phyloP scores from a whole-genome alignment of 2,797 vertebrate genomes.

The Microchirus variegatus region DNA sequence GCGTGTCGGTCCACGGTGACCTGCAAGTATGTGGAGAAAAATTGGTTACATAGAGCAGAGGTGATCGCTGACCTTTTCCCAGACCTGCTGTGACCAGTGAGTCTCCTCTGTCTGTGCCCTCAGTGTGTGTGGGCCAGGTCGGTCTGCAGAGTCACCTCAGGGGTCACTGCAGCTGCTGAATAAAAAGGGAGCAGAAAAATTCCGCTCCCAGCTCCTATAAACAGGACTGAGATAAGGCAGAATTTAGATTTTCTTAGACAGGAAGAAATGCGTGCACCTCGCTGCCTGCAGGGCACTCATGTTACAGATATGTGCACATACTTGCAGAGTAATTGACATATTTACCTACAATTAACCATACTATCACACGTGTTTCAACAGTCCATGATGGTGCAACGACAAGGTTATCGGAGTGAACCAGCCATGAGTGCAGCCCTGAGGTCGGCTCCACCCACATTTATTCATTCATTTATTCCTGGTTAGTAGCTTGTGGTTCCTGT shows the following conservation, averaged over 20 bases:
- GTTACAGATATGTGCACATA: too few species aligned
- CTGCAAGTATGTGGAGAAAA: not conserved
- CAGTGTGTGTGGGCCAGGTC: constrained; percentile 57
- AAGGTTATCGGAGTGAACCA: too few species aligned
- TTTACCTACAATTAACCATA: constrained; percentile 1
- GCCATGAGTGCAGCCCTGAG: too few species aligned
- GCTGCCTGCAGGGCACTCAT: constrained; percentile 21
- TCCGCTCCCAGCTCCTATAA: constrained; percentile 45
- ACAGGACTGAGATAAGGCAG: constrained; percentile 25
- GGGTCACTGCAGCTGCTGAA: constrained; percentile 55
- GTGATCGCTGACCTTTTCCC: constrained; percentile 30
- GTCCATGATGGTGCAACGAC: not conserved
- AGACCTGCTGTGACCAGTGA: constrained; percentile 39
- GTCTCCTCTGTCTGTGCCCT: constrained; percentile 36
- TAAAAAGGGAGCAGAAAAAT: constrained; percentile 45
- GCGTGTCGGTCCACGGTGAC: constrained; percentile 2
- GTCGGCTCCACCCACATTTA: too few species aligned
- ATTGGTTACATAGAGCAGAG: constrained; percentile 12
- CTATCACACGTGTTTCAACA: not conserved
- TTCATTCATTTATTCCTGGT: too few species aligned
- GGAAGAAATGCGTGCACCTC: constrained; percentile 25
- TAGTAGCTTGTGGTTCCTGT: too few species aligned
- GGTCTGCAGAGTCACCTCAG: constrained; percentile 34
- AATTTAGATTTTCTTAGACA: constrained; percentile 34
- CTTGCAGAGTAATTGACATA: constrained; percentile 8